These are phyloP conservation scores for Coronaproctus castanopsis DNA, from an alignment of 2,888 invertebrate genomes.

Conservation along the genomic window DNA sequence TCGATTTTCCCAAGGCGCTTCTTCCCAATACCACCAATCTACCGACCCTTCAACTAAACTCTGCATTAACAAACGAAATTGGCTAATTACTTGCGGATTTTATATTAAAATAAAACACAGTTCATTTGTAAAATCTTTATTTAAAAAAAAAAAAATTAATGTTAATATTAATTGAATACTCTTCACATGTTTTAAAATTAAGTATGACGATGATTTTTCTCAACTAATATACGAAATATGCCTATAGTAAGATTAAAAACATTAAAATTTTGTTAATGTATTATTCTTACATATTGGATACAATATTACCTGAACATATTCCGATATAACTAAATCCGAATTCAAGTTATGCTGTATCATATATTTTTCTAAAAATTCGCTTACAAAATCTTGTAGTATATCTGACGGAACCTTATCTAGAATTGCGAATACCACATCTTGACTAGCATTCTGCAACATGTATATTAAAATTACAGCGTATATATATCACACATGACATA, in stretches of 20 bases:
- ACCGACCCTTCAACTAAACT: constrained; percentile 21
- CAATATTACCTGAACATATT: constrained; percentile 29
- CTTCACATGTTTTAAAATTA: constrained; percentile 1
- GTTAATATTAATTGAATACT: background rate
- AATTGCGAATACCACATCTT: constrained; percentile 15
- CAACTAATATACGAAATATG: too few species aligned
- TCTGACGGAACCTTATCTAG: constrained; percentile 16
- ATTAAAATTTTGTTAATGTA: too few species aligned
- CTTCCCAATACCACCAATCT: constrained; percentile 25
- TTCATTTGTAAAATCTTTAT: background rate
- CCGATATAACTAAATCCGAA: constrained; percentile 27
- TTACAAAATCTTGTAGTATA: constrained; percentile 13
- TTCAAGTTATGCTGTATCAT: constrained; percentile 27
- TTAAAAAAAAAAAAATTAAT: background rate
- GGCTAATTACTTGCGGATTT: too few species aligned
- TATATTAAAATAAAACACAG: background rate
- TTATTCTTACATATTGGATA: too few species aligned
- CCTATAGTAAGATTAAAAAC: too few species aligned
- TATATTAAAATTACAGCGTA: too few species aligned
- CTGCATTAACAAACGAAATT: too few species aligned
- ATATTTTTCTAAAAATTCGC: constrained; percentile 23
- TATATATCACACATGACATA: too few species aligned
- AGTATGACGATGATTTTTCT: background rate
- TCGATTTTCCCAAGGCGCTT: constrained; percentile 26
- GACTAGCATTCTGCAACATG: constrained; percentile 4